Base-by-base conservation (phyloP, 2,113 vertebrate genomes). In the Cranoglanis bouderius region DNA sequence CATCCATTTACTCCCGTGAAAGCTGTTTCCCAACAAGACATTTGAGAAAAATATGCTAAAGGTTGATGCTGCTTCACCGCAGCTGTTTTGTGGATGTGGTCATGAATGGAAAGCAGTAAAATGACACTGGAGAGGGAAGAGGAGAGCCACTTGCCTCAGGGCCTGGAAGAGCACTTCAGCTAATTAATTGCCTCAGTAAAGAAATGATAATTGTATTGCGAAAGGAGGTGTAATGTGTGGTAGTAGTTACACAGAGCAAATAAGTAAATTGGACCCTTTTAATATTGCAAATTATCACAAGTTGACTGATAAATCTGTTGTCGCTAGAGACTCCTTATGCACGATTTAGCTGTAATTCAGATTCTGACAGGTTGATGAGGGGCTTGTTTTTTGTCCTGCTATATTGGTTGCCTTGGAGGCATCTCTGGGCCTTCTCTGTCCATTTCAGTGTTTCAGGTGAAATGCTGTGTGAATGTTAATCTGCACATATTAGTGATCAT, bases 171-270 rank as follows among this genome's bases (percentile, higher is more conserved):
- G 86, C 88, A 87, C 90, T 91, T 86, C 59, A 85, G 75, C 70
- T 89, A 91, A 91, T 90, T 88, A 86, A 92, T 90, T 89, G 89
- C 72, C 8, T 88, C 86, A 85, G 40, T 92, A 91, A 85, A 77
- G 61, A 90, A 87, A 89, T 78, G 88, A 87, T 88, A 74, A 90
- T 85, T 49, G 43, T 59, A 21, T 18, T 29, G 74, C 21, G 49
- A 61, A 72, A 89, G 21, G 70, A 70, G 70, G 40, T 67, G 40
- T 85, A 70, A 88, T 85, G 84, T 5, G 57, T 83, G 75, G 40
- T 74, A 21, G 26, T 51, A 87, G 72, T 67, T 87, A 74, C n/a
- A 63, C 82, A 53, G 19, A 65, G 43, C 32, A 72, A 74, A 57
- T 14, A 91, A 77, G 57, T 74, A 61, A 85, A 85, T 75, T 72